phyloP scores from a whole-genome alignment of 2,888 invertebrate species.

The Drosophila neotestacea region DNA sequence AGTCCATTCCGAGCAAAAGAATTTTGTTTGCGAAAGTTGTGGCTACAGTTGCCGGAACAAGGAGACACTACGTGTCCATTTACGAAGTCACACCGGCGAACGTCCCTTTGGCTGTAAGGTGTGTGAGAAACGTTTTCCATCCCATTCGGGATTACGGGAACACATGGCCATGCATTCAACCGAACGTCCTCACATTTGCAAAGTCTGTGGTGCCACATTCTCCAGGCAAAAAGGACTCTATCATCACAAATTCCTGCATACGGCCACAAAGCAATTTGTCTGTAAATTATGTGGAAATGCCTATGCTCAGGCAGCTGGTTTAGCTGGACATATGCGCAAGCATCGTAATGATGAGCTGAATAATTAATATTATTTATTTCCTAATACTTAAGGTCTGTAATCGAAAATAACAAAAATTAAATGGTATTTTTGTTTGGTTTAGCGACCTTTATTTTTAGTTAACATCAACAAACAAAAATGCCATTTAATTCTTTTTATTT shows the following conservation, averaged over 20 bases:
- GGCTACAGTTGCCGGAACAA: constrained; percentile 78
- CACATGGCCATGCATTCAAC: constrained; percentile 82
- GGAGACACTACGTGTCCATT: constrained; percentile 76
- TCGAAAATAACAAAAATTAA: too few relatives aligned
- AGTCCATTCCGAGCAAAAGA: constrained; percentile 73
- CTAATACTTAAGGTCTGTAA: too few relatives aligned
- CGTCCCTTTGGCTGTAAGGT: constrained; percentile 75
- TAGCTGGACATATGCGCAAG: constrained; percentile 83
- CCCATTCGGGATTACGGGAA: constrained; percentile 74
- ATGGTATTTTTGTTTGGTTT: too few relatives aligned
- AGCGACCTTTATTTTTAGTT: too few relatives aligned
- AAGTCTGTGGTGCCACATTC: constrained; percentile 76
- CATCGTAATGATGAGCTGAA: constrained; percentile 72
- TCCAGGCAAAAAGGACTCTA: constrained; percentile 79
- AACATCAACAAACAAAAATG: too few relatives aligned
- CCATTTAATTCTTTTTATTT: too few relatives aligned
- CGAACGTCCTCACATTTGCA: constrained; percentile 75
- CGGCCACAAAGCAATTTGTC: constrained; percentile 80
- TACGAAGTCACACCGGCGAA: constrained; percentile 80
- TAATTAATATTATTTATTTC: constrained; percentile 27
- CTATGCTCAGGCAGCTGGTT: constrained; percentile 82
- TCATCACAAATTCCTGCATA: constrained; percentile 80
- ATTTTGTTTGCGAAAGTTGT: constrained; percentile 80
- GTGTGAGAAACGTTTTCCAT: constrained; percentile 77
- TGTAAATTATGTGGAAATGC: constrained; percentile 80